Base-by-base conservation (phyloP, 2,797 vertebrate species). In the Distichodus sexfasciatus region DNA sequence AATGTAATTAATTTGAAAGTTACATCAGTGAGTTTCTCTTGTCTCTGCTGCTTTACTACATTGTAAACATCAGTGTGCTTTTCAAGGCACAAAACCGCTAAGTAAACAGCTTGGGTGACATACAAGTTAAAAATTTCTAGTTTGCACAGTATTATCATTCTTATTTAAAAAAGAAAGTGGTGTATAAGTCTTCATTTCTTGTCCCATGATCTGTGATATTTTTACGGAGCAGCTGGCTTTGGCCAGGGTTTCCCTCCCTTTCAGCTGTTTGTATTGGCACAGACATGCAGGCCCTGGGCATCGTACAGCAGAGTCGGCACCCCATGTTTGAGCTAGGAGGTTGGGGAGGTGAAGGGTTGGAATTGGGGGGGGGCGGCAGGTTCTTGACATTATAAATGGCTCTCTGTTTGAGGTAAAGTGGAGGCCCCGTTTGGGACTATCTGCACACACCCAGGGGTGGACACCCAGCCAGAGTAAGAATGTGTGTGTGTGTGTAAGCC, bases 341-440 rank as follows among this genome's bases (percentile, higher is more conserved):
- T 84, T 84, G 80, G 71, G 57, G 74, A 55, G 68, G 74, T 74
- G 67, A 71, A 48, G 46, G 64, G 64, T 28, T 64, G 24, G 72
- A 47, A 64, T 50, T 28, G 58, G 55, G 78, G 35, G 76, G 69
- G 67, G 60, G 69, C 40, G 14, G n/a, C 60, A 17, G 59, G 53
- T 72, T 72, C 79, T 77, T 86, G 83, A 83, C 83, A 74, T 86
- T 81, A 88, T 91, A 85, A 90, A 89, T 86, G 89, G 78, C 40
- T 69, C 84, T 85, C 84, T 89, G 88, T 90, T 87, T 76, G 75
- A 86, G 84, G 71, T 84, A 64, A 86, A 86, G 87, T 83, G 84
- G 83, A 84, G 67, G 74, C 77, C 85, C 84, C 36, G 76, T 82
- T 83, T 84, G 85, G 81, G 84, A 85, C 81, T 79, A 70, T 81